Evolutionary conservation across 53 echinoderm and acorn worm genomes (phyloP).

Genomic region (Patiria pectinifera): DNA sequence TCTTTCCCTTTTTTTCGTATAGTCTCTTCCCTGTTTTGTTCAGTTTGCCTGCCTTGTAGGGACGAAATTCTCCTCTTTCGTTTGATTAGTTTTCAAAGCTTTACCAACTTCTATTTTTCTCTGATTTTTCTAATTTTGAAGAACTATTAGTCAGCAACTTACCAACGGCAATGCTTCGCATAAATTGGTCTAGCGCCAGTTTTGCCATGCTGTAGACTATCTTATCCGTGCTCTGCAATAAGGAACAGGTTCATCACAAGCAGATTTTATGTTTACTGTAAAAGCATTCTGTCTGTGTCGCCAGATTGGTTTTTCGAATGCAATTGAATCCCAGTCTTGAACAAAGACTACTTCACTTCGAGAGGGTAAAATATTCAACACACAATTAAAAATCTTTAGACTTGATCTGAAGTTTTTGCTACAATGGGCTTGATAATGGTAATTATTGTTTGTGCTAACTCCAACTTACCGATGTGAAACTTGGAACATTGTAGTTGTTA

Average conservation of each 20-base stretch:
- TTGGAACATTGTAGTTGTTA: slow-evolving; percentile 43
- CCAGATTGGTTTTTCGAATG: no score
- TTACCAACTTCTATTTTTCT: not conserved
- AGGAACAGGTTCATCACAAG: not conserved
- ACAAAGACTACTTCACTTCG: no score
- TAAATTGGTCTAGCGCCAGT: slow-evolving; percentile 34
- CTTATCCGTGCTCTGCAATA: slow-evolving; percentile 26
- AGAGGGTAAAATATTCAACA: no score
- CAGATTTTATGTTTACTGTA: not conserved
- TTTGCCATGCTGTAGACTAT: slow-evolving; percentile 31
- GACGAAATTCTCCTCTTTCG: no score
- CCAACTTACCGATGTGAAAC: slow-evolving; percentile 22
- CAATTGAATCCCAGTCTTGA: no score
- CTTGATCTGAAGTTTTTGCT: not conserved
- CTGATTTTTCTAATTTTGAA: not conserved
- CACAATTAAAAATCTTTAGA: no score
- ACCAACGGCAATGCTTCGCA: slow-evolving; percentile 46
- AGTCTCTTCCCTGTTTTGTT: no score
- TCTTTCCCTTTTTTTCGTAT: no score
- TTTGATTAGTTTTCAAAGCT: not conserved
- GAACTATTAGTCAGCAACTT: not conserved
- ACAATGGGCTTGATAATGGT: not conserved
- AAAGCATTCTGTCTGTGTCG: not conserved
- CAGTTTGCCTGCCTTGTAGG: no score
- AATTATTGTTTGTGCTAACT: not conserved